Base-by-base conservation (phyloP, 2,113 vertebrate species). In the Pteropus alecto region DNA sequence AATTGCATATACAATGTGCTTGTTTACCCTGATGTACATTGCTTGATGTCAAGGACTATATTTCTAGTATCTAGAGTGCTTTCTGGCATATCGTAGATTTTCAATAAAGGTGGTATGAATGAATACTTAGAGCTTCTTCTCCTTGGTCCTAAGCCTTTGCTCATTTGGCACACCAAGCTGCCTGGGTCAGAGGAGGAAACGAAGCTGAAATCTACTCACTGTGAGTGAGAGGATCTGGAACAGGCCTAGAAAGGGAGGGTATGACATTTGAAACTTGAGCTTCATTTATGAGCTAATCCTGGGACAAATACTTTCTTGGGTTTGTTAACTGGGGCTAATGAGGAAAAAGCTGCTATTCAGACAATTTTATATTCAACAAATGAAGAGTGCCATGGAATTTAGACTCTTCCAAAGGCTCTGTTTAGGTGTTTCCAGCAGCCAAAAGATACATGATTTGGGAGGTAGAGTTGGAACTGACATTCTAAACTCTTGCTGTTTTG, bases 321-420 rank as follows among this genome's bases (percentile, higher is more conserved):
- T 83, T 33, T 87, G 11, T 86, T 94, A 93, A 70, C 38, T 43
- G n/a, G 56, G 22, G 41, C 7, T 93, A 93, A 63, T 77, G 63
- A 79, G 43, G 63, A 79, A 83, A 67, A 67, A 93, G 67, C 78
- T 56, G 26, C 43, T 83, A 56, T 67, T 61, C n/a, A 38, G 74
- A 65, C 19, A 84, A 46, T 93, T 90, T 95, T 84, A 56, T 79
- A 30, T 91, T 83, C 18, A 83, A 51, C n/a, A 78, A 94, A 56
- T 84, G 73, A 91, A 79, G 46, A 96, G 56, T 83, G 15, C 5
- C 61, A 70, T 26, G 13, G 51, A 79, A 84, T 74, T 90, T 67
- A 61, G 70, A 86, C 15, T 93, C 60, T 92, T 94, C 46, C 46
- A 78, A 6, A 89, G 78, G 46, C 21, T 76, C 43, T 65, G 46